These are phyloP conservation scores for Dendrolimus houi DNA, from an alignment of 2,888 invertebrate species.

Conservation along the genomic window DNA sequence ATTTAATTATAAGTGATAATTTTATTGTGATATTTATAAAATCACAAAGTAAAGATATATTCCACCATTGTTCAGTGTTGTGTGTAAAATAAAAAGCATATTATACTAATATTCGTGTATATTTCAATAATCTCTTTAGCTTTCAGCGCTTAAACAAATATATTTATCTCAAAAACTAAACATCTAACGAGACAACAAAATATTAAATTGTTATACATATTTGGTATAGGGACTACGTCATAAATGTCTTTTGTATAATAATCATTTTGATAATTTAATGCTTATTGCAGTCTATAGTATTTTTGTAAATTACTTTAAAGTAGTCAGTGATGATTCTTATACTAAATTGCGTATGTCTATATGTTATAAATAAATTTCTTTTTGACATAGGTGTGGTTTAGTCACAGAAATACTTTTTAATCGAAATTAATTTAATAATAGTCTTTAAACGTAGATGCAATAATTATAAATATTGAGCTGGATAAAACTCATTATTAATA, in stretches of 20 bases:
- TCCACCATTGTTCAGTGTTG: conserved; percentile 58
- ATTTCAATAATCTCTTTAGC: conserved; percentile 44
- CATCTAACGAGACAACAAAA: conserved; percentile 55
- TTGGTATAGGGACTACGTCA: conserved; percentile 59
- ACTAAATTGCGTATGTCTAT: background rate
- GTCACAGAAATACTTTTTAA: no score
- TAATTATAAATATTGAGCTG: no score
- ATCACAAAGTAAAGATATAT: conserved; percentile 40
- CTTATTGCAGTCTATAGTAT: conserved; percentile 42
- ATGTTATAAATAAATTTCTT: no score
- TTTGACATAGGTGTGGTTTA: no score
- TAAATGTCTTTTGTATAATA: conserved; percentile 57
- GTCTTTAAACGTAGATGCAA: no score
- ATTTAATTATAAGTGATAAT: conserved; percentile 58
- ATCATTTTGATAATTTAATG: conserved; percentile 30
- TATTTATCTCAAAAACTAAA: conserved; percentile 28
- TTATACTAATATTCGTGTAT: conserved; percentile 27
- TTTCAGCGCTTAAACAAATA: conserved; percentile 36
- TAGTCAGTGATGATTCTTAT: conserved; percentile 8
- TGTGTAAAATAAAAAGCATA: conserved; percentile 55
- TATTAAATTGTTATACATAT: conserved; percentile 44
- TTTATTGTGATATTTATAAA: conserved; percentile 48
- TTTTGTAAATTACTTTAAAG: conserved; percentile 6
- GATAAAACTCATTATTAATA: no score
- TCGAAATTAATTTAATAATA: no score